Percentiles rank a stretch among this genome's conserved stretches.
Conservation (phyloP, 2,888 invertebrate species). For the Tuta absoluta region DNA sequence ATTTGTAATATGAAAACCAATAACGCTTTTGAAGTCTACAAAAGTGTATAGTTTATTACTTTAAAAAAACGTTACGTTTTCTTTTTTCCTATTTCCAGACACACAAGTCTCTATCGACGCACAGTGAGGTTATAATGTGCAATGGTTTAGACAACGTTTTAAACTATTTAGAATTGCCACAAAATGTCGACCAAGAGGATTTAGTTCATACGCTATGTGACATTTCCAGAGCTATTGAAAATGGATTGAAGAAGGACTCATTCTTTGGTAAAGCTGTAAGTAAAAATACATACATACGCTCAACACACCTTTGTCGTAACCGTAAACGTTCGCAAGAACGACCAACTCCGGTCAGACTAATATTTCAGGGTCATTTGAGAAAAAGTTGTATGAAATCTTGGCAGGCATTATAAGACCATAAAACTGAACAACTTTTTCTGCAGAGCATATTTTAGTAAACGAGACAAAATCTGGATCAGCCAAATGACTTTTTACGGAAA, state of each 20-base stretch:
- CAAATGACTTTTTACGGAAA: too few species aligned
- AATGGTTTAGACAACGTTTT: slow-evolving; percentile 50
- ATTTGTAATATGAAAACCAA: too few species aligned
- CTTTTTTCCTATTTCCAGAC: slow-evolving; percentile 51
- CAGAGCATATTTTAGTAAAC: too few species aligned
- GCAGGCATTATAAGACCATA: too few species aligned
- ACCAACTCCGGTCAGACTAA: background rate
- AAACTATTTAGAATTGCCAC: slow-evolving; percentile 51
- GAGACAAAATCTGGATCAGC: too few species aligned
- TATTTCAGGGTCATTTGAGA: too few species aligned
- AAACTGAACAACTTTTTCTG: too few species aligned
- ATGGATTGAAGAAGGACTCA: slow-evolving; percentile 56
- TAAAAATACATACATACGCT: slow-evolving; percentile 26
- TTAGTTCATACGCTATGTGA: slow-evolving; percentile 55
- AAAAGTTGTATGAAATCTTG: too few species aligned
- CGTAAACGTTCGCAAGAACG: background rate
- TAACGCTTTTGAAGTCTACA: too few species aligned
- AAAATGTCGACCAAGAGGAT: slow-evolving; percentile 35
- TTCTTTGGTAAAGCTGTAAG: slow-evolving; percentile 64
- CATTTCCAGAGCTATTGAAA: slow-evolving; percentile 57
- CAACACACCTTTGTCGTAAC: background rate
- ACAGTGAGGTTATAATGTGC: slow-evolving; percentile 61
- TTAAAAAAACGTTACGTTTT: too few species aligned
- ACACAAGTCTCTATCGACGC: slow-evolving; percentile 59
- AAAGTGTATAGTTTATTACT: too few species aligned